Conservation (phyloP, 2,113 vertebrate genomes). For the Halichoerus grypus region DNA sequence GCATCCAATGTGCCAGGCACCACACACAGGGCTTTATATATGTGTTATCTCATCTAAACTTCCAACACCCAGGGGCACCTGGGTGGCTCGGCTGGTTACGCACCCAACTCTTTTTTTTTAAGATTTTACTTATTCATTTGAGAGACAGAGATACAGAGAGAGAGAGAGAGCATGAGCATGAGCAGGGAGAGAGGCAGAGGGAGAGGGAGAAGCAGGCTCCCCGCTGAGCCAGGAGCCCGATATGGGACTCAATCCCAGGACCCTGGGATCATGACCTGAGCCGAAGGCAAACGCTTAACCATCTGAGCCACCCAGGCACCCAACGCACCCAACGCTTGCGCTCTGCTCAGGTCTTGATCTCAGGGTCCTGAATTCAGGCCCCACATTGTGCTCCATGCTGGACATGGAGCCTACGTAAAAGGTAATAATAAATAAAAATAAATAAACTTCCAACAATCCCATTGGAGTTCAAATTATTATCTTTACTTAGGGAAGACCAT, state of each 20-base stretch:
- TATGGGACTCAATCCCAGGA: too few relatives aligned
- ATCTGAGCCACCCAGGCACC: too few relatives aligned
- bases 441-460: neutral
- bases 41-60: neutral
- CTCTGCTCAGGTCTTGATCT: neutral
- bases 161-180: too few relatives aligned
- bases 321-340: too few relatives aligned
- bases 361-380: neutral
- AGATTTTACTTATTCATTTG: too few relatives aligned
- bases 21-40: fast-evolving
- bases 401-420: neutral
- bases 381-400: neutral
- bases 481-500: neutral
- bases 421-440: neutral
- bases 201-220: too few relatives aligned
- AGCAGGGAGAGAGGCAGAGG: too few relatives aligned
- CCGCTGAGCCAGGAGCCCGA: too few relatives aligned
- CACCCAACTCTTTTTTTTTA: neutral
- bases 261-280: too few relatives aligned
- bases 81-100: neutral
- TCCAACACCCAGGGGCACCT: neutral
- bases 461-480: neutral
- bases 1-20: neutral
- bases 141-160: too few relatives aligned
- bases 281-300: too few relatives aligned